Evolutionary conservation across 2,113 vertebrate species (phyloP), one percentile per base, ranked within the genome.

Genomic region (Lichenostomus cassidix): DNA sequence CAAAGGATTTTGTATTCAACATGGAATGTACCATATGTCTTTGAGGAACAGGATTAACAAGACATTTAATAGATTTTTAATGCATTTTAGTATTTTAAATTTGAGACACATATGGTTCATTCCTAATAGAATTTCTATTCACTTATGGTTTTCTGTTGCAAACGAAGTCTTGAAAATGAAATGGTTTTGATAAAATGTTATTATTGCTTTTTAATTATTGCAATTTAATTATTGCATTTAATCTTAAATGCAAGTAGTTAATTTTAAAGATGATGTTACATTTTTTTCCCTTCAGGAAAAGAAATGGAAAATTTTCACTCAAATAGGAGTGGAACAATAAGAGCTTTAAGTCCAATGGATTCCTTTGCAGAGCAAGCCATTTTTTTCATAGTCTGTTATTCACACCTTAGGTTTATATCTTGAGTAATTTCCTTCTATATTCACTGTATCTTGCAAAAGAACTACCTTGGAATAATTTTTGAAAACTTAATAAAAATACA

Each of bases 31-130:
- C 47, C 60, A 29, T 78, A 68, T 78, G 22, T 84, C 60, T 87
- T 89, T 89, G 73, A 82, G 37, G 56, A 82, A 52, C 17, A 53
- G 22, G 62, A 84, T 84, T 81, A 89, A 83, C 0, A 0, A 74
- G 59, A 83, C 11, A 21, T 90, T 77, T 83, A 63, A 60, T 84
- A 58, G 64, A 62, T 95, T 96, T 69, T 83, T 69, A 89, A 81
- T 94, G 69, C 21, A n/a, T 89, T 21, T 68, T 71, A 33, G 12
- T 50, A 9, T 82, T 88, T 95, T 49, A 73, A 75, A 78, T 94
- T 87, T 87, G 60, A 82, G 59, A 49, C 19, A 35, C 20, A 53
- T 82, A 39, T 60, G 50, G 44, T 76, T 50, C 18, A 27, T 11
- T 89, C 21, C 23, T 49, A 70, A 46, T 42, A 17, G 9, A 77